phyloP scores from a whole-genome alignment of 2,113 vertebrate species.

The Rynchops niger region DNA sequence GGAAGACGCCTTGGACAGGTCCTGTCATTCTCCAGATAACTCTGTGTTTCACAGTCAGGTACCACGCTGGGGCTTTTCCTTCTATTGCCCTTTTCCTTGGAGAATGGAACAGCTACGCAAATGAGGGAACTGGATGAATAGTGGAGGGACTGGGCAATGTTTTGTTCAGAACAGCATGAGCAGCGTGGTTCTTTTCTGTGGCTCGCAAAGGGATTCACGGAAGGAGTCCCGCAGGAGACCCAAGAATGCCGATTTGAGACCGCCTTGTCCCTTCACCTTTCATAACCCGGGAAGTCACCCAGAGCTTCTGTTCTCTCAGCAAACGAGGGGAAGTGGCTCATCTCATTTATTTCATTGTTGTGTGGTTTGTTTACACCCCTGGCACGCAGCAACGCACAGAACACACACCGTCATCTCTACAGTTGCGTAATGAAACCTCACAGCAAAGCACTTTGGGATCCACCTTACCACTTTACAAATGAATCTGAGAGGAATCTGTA shows the following conservation, averaged over 20 bases:
- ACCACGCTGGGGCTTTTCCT: not conserved
- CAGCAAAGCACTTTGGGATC: not conserved
- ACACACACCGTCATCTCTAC: accelerated
- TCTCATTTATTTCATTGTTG: no score
- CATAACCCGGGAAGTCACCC: no score
- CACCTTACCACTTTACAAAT: not conserved
- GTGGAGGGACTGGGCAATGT: accelerated
- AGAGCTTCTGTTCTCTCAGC: not conserved
- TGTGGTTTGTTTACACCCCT: not conserved
- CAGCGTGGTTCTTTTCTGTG: not conserved
- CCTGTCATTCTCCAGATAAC: not conserved
- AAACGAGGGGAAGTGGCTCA: not conserved
- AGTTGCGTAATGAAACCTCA: not conserved
- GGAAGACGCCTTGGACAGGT: not conserved
- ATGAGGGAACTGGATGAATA: accelerated
- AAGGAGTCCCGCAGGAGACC: accelerated
- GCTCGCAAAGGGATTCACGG: not conserved
- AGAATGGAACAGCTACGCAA: accelerated
- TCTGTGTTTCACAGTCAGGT: not conserved
- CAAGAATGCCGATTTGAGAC: accelerated
- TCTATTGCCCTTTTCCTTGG: not conserved
- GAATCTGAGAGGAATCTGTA: accelerated
- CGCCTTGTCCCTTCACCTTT: no score
- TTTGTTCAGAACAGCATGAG: not conserved
- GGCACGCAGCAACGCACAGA: not conserved